These are phyloP conservation scores for Tauraco hartlaubi DNA, from an alignment of 2,797 vertebrate genomes.

Conservation along the genomic window DNA sequence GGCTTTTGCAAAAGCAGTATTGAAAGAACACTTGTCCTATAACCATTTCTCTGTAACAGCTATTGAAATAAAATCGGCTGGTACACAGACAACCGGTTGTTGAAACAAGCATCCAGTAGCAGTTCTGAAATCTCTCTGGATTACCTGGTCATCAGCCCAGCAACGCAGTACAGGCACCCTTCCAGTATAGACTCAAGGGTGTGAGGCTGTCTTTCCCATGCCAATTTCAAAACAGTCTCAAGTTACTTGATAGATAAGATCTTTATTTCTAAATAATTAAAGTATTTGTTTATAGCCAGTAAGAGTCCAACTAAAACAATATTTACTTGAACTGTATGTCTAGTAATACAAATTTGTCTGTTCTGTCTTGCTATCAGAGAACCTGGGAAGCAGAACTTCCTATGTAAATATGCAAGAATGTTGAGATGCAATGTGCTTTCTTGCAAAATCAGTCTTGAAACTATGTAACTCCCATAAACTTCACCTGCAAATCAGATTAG, in stretches of 20 bases:
- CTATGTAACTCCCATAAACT: background rate
- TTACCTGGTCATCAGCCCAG: background rate
- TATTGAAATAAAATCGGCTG: background rate
- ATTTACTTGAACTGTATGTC: background rate
- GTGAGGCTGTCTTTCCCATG: background rate
- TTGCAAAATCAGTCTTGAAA: background rate
- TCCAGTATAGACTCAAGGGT: background rate
- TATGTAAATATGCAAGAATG: background rate
- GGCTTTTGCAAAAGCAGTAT: background rate
- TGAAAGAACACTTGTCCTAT: background rate
- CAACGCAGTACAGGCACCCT: accelerated
- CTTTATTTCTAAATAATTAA: background rate
- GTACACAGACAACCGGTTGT: background rate
- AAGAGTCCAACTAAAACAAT: background rate
- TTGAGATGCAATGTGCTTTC: background rate
- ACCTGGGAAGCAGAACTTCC: background rate
- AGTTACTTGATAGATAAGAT: background rate
- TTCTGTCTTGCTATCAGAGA: background rate
- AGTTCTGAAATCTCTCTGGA: background rate
- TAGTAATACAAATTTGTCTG: background rate
- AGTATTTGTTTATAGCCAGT: background rate
- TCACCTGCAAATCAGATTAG: background rate
- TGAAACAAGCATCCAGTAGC: background rate
- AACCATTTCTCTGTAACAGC: background rate
- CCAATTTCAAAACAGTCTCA: background rate